Conservation (phyloP, 2,113 vertebrate species). For the Microcebus ravelobensis region DNA sequence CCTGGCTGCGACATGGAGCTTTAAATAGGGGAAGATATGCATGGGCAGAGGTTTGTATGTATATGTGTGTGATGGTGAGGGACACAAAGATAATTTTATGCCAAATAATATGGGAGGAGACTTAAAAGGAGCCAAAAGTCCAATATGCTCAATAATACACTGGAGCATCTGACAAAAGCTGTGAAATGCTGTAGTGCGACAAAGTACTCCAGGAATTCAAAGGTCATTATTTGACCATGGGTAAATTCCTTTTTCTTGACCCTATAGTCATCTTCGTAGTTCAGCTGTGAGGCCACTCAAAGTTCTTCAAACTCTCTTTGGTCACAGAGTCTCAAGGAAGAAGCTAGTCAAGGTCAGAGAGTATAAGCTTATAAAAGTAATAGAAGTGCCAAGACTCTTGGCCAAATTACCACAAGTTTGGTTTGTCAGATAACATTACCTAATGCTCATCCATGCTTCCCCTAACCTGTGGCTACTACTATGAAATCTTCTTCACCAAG, state of each 20-base stretch:
- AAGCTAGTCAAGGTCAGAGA: neutral
- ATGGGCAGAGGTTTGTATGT: neutral
- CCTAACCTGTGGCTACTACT: neutral
- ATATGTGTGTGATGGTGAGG: neutral
- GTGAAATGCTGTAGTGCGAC: neutral
- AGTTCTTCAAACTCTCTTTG: constrained; percentile 3
- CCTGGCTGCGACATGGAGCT: neutral
- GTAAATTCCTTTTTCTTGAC: neutral
- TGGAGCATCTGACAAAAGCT: neutral
- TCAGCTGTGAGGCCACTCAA: constrained; percentile 2
- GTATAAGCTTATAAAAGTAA: neutral
- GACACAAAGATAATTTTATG: neutral
- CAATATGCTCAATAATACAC: neutral
- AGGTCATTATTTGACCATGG: neutral
- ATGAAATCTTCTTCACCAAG: neutral
- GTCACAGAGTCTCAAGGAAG: neutral
- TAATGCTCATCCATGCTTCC: neutral
- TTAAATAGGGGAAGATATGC: neutral
- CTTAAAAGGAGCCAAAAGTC: neutral
- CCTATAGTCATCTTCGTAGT: neutral
- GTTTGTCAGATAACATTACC: neutral
- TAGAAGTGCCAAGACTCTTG: neutral
- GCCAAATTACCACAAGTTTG: neutral
- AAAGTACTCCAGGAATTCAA: neutral
- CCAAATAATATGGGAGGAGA: neutral